Percentiles rank a stretch among this genome's conserved stretches.
These are phyloP conservation scores for Palythoa caribaeorum DNA, from an alignment of 92 coral and sea anemone species.

Conservation along the genomic window DNA sequence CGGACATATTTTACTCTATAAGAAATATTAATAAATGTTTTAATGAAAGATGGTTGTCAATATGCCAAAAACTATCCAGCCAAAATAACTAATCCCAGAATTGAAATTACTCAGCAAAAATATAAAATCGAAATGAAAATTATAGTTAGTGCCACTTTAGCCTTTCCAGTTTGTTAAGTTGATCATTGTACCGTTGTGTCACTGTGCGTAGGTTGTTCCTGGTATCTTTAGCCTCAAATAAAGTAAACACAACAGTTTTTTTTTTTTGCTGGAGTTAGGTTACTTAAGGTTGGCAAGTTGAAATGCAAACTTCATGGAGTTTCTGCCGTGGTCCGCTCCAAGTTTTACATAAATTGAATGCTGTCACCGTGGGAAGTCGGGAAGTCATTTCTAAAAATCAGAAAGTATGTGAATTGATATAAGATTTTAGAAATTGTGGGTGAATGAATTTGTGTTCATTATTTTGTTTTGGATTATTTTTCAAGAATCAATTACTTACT, in stretches of 20 bases:
- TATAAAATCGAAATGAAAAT: not conserved
- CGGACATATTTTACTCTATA: not conserved
- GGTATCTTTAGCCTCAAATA: slow-evolving; percentile 49
- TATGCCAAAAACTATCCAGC: too few species aligned
- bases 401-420: too few species aligned
- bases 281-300: slow-evolving; percentile 30
- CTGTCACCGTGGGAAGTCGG: too few species aligned
- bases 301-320: slow-evolving; percentile 46
- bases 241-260: slow-evolving; percentile 35
- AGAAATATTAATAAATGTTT: not conserved
- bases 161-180: slow-evolving; percentile 8
- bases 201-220: slow-evolving; percentile 43
- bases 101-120: not conserved
- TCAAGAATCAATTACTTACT: not conserved
- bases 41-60: too few species aligned
- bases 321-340: slow-evolving; percentile 33
- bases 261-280: slow-evolving; percentile 45
- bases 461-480: not conserved
- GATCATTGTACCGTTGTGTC: slow-evolving; percentile 17
- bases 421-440: not conserved
- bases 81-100: too few species aligned
- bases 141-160: slow-evolving; percentile 13
- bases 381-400: not conserved
- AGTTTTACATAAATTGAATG: slow-evolving; percentile 43
- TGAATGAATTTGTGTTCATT: not conserved